phyloP scores from a whole-genome alignment of 2,888 invertebrate genomes.

The Isotomurus palustris region DNA sequence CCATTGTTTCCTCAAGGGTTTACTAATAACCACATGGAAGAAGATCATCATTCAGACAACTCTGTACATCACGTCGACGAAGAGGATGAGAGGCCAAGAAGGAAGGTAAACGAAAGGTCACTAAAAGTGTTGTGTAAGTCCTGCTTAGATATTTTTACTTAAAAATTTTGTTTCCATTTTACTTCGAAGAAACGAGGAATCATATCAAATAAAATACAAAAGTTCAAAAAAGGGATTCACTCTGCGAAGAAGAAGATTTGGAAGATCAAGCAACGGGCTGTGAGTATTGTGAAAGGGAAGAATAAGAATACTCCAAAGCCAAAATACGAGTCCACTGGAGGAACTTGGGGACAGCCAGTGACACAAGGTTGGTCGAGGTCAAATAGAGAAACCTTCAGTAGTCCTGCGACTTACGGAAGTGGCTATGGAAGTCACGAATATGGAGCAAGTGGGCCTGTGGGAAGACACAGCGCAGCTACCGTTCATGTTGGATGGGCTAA shows the following conservation, averaged over 20 bases:
- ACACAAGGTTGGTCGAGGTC: no score
- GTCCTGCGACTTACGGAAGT: no score
- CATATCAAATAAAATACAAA: slow-evolving; percentile 28
- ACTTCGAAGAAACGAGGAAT: slow-evolving; percentile 19
- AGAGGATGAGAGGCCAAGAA: no score
- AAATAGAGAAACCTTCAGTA: no score
- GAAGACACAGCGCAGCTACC: no score
- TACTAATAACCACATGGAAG: not conserved
- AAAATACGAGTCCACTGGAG: slow-evolving; percentile 22
- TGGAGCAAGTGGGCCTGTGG: no score
- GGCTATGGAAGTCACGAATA: no score
- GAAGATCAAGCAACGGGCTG: slow-evolving; percentile 7
- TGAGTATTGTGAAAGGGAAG: not conserved
- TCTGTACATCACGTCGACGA: no score
- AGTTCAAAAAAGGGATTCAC: slow-evolving; percentile 21
- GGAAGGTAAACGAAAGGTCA: slow-evolving; percentile 1
- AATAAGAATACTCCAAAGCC: slow-evolving; percentile 14
- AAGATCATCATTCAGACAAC: not conserved
- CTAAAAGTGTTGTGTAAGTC: not conserved
- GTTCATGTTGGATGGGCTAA: no score
- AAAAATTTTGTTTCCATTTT: not conserved
- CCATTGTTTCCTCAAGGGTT: not conserved
- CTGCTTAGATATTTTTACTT: slow-evolving; percentile 1
- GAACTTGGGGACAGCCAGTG: slow-evolving; percentile 26
- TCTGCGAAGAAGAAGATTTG: slow-evolving; percentile 11